Conservation (phyloP, 92 coral and sea anemone genomes). For the Porites divaricata region DNA sequence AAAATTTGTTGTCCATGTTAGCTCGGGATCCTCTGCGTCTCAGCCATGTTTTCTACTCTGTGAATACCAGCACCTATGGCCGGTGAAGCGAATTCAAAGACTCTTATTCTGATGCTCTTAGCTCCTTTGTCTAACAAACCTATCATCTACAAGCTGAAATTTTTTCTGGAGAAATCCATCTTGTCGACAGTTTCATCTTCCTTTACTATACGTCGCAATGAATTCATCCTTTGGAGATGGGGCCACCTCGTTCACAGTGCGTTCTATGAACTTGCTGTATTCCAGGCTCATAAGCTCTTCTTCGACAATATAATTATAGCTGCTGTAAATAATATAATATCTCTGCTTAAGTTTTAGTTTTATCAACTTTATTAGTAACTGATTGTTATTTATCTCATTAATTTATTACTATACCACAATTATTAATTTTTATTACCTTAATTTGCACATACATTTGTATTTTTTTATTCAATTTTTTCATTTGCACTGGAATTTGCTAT, state of each 20-base stretch:
- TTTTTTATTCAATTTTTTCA: too few relatives aligned
- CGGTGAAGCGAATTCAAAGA: constrained; percentile 45
- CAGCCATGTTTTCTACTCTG: neutral
- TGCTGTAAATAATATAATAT: too few relatives aligned
- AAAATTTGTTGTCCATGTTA: constrained; percentile 35
- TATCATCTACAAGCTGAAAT: constrained; percentile 52
- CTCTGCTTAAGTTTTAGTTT: too few relatives aligned
- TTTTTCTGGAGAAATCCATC: constrained; percentile 48
- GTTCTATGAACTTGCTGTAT: too few relatives aligned
- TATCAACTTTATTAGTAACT: too few relatives aligned
- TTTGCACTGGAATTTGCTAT: too few relatives aligned
- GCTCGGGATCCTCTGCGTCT: neutral
- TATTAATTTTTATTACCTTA: too few relatives aligned
- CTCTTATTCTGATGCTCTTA: constrained; percentile 43
- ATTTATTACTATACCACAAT: too few relatives aligned
- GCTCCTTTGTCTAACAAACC: constrained; percentile 43
- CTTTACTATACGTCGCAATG: constrained; percentile 12
- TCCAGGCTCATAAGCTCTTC: constrained; percentile 8
- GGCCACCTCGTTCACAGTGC: too few relatives aligned
- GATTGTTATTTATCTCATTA: too few relatives aligned
- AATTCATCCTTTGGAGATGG: neutral
- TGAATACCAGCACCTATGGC: constrained; percentile 1
- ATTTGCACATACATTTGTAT: too few relatives aligned
- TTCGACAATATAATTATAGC: too few relatives aligned
- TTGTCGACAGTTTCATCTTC: constrained; percentile 43